phyloP scores from a whole-genome alignment of 2,888 invertebrate species.

The Cetonia aurata region DNA sequence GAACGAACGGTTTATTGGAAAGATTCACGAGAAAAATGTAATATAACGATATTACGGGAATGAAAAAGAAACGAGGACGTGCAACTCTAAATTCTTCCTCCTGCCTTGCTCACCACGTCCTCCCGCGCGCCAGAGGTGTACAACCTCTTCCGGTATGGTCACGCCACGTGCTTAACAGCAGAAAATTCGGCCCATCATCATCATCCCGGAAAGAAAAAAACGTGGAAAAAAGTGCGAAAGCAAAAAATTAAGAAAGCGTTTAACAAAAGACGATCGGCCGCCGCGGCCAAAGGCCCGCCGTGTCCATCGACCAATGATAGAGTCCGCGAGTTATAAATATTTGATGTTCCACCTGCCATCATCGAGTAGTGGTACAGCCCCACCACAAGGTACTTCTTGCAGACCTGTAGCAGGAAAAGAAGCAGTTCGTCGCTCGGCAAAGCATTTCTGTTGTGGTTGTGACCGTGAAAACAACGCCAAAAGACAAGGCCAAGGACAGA shows the following conservation, averaged over 20 bases:
- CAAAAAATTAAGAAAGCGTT: conserved; percentile 34
- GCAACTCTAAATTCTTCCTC: conserved; percentile 14
- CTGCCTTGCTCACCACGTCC: not conserved
- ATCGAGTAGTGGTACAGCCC: conserved; percentile 61
- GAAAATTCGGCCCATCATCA: conserved; percentile 28
- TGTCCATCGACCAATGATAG: conserved; percentile 56
- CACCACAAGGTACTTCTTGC: conserved; percentile 60
- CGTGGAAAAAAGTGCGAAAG: conserved; percentile 15
- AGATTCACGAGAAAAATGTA: conserved; percentile 3
- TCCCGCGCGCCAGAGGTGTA: conserved; percentile 9
- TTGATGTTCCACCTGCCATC: conserved; percentile 63
- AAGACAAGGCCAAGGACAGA: conserved; percentile 64
- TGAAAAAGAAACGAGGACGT: conserved; percentile 17
- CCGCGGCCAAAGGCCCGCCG: conserved; percentile 39
- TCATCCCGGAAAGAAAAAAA: conserved; percentile 29
- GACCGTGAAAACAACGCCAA: conserved; percentile 65
- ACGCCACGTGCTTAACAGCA: conserved; percentile 10
- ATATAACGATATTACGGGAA: conserved; percentile 3
- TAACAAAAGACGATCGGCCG: conserved; percentile 23
- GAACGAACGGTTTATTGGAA: conserved; percentile 1
- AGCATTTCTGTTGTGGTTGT: conserved; percentile 67
- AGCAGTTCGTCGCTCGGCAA: conserved; percentile 65
- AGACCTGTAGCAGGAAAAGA: conserved; percentile 64
- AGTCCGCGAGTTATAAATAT: conserved; percentile 59
- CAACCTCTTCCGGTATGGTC: conserved; percentile 26